Conservation (phyloP, 2,888 invertebrate species). For the Melitaea athalia region DNA sequence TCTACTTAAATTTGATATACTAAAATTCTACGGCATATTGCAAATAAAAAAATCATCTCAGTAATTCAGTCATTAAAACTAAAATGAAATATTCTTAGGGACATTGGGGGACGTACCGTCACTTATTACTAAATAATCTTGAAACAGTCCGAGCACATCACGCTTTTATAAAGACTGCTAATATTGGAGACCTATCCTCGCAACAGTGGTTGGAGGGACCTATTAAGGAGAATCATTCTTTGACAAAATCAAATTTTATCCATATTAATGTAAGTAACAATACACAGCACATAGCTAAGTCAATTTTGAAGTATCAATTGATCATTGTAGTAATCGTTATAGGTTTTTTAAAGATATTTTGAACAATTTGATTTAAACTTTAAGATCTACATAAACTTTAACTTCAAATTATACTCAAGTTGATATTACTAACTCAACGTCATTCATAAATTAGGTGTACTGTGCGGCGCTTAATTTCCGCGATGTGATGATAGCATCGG, state of each 20-base stretch:
- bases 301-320: background rate
- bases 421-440: too few species aligned
- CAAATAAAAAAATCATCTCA: too few species aligned
- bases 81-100: constrained; percentile 55
- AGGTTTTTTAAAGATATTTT: too few species aligned
- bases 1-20: too few species aligned
- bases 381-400: too few species aligned
- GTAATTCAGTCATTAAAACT: background rate
- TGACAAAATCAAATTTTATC: constrained; percentile 55
- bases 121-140: constrained; percentile 84
- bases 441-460: constrained; percentile 74
- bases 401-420: too few species aligned
- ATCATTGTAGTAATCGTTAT: too few species aligned
- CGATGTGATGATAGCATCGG: constrained; percentile 96
- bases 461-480: constrained; percentile 95
- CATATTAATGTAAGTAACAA: constrained; percentile 65
- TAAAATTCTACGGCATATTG: too few species aligned
- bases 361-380: too few species aligned
- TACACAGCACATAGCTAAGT: background rate
- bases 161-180: constrained; percentile 88
- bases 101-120: constrained; percentile 91
- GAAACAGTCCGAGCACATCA: constrained; percentile 81
- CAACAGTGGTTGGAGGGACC: constrained; percentile 87
- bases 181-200: constrained; percentile 93
- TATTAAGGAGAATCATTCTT: constrained; percentile 57